Evolutionary conservation across 2,888 invertebrate genomes (phyloP), one percentile per base, ranked within the genome.

Genomic region (Euclidia mi): DNA sequence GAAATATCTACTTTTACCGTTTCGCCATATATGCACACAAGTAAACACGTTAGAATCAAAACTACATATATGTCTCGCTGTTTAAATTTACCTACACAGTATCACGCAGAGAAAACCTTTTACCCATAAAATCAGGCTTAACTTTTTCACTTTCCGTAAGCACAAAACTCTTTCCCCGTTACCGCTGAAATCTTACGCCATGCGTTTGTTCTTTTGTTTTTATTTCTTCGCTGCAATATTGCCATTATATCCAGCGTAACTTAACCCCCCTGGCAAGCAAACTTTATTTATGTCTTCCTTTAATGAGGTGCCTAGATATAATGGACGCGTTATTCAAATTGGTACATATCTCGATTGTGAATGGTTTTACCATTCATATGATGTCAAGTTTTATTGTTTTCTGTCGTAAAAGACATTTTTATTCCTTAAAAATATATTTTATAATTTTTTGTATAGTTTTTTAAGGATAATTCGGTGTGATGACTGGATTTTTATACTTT

Each of bases 191-290:
- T 31, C 56, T 81, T 81, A 60, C 9, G 61, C 79, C 78, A 63
- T 58, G 67, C 60, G 46, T 59, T 40, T 37, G 31, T 75, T 75
- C 84, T 84, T 88, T 88, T 87, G 82, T 88, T 86, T 75, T 82
- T 79, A 79, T 85, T 87, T 87, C 71, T 80, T 82, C 85, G 70
- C 84, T 84, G 84, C 86, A 85, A 86, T 89, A 88, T 88, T 84
- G 80, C 84, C 76, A 69, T 86, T 81, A 84, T 84, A 84, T 80
- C 88, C 89, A 90, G 74, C 65, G 65, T 87, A 86, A 85, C 73
- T 81, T 82, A 82, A 82, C 74, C 87, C 61, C 38, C 57, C 73
- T 74, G 68, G n/a, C n/a, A 69, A 78, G 59, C 65, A 69, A 65
- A 74, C 68, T 55, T 59, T 75, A 76, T 73, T 73, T 73, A 78